phyloP scores from a whole-genome alignment of 2,113 vertebrate genomes.

The Myxocyprinus asiaticus region DNA sequence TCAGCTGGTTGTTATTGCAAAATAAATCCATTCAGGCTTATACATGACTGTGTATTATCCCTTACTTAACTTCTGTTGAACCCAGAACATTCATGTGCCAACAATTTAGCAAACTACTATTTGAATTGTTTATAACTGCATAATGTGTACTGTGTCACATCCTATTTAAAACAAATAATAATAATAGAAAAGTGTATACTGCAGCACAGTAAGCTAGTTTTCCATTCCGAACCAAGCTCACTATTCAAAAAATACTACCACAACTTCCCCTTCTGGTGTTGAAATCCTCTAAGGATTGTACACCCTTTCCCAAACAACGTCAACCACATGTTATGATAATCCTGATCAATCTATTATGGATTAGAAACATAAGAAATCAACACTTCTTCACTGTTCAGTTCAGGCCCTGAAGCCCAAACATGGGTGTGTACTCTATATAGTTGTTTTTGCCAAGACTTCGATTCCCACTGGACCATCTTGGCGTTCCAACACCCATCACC shows the following conservation, averaged over 20 bases:
- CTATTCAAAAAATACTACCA: not conserved
- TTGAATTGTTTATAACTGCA: too few relatives aligned
- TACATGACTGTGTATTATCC: too few relatives aligned
- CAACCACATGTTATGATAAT: not conserved
- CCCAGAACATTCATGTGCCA: too few relatives aligned
- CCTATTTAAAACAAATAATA: too few relatives aligned
- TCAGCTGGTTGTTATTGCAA: too few relatives aligned
- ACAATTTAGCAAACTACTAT: too few relatives aligned
- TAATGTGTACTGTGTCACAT: too few relatives aligned
- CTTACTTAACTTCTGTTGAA: too few relatives aligned
- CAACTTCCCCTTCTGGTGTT: not conserved
- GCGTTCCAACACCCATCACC: slow-evolving; percentile 3
- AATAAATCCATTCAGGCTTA: too few relatives aligned
- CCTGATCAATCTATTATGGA: not conserved
- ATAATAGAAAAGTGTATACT: not conserved
- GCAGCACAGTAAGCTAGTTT: not conserved
- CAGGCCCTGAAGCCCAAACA: slow-evolving; percentile 16
- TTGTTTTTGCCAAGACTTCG: slow-evolving; percentile 7
- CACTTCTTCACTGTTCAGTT: slow-evolving; percentile 1
- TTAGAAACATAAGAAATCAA: not conserved
- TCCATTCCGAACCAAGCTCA: not conserved
- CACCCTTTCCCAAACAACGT: slow-evolving; percentile 2
- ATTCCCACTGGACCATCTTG: slow-evolving; percentile 5
- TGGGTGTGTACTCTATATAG: slow-evolving; percentile 4
- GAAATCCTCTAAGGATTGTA: not conserved